Evolutionary conservation across 1,140 invertebrate species (phyloP).

Genomic region (Bombus sylvicola): DNA sequence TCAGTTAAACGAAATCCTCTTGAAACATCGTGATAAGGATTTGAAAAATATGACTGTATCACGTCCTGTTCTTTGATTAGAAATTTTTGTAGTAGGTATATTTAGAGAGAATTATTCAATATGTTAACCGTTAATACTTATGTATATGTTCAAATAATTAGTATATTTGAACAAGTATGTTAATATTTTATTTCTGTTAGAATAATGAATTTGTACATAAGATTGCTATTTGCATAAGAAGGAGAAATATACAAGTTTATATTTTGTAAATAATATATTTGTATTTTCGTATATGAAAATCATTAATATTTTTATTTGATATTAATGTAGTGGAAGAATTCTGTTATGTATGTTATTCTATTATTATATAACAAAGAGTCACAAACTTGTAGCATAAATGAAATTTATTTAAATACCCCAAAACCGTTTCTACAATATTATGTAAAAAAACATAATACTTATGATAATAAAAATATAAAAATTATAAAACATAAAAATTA

Average conservation of each 20-base stretch:
- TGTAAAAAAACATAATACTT: background rate
- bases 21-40: slow-evolving; percentile 74
- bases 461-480: no score
- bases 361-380: background rate
- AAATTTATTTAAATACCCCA: background rate
- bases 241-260: background rate
- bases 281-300: background rate
- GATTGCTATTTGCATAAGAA: background rate
- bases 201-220: background rate
- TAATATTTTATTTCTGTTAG: background rate
- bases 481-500: background rate
- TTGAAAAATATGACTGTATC: slow-evolving; percentile 71
- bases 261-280: background rate
- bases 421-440: background rate
- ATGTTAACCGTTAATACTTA: no score
- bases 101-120: background rate
- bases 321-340: background rate
- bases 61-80: slow-evolving; percentile 52
- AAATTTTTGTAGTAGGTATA: slow-evolving; percentile 43
- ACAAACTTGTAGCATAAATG: background rate
- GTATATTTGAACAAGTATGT: no score
- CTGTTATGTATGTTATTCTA: background rate
- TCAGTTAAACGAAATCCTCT: slow-evolving; percentile 76
- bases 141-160: no score
- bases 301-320: background rate